A percentile compares a stretch with the other conserved stretches of the same genome.
These are phyloP conservation scores for Tragelaphus imberbis DNA, from an alignment of 2,113 vertebrate species.

Conservation along the genomic window DNA sequence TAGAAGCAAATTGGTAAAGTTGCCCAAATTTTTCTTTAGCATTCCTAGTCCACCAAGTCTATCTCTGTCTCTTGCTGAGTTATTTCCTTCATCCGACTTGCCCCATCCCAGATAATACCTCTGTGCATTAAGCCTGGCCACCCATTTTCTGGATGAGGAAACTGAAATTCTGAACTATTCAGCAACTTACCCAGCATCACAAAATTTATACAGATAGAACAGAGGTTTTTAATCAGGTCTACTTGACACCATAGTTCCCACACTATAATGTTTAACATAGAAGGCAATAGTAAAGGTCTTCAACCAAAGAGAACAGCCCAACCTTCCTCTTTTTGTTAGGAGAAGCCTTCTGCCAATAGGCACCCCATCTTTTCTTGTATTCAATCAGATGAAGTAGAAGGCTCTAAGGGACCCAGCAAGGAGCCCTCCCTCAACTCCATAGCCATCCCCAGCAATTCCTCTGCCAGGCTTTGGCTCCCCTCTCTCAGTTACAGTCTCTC, in stretches of 20 bases:
- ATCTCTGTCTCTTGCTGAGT: not conserved
- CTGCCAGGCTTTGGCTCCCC: not conserved
- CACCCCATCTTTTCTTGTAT: not conserved
- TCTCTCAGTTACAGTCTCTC: not conserved
- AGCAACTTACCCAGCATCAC: not conserved
- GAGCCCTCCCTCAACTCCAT: too few species aligned
- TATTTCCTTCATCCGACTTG: not conserved
- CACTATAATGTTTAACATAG: not conserved
- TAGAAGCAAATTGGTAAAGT: not conserved
- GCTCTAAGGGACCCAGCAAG: not conserved
- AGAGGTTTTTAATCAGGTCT: not conserved
- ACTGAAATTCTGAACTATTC: not conserved
- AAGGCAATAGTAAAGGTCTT: not conserved
- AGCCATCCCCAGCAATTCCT: not conserved
- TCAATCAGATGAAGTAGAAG: not conserved
- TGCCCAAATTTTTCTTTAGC: not conserved
- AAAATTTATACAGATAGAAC: not conserved
- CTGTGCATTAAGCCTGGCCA: not conserved
- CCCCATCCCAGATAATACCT: not conserved
- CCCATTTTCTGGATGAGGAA: not conserved
- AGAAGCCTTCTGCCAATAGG: not conserved
- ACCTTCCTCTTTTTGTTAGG: not conserved
- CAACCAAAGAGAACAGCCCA: not conserved
- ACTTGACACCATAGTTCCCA: not conserved
- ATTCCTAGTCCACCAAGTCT: not conserved